Evolutionary conservation across 1,140 invertebrate species (phyloP).

Genomic region (Thaumetopoea pityocampa): DNA sequence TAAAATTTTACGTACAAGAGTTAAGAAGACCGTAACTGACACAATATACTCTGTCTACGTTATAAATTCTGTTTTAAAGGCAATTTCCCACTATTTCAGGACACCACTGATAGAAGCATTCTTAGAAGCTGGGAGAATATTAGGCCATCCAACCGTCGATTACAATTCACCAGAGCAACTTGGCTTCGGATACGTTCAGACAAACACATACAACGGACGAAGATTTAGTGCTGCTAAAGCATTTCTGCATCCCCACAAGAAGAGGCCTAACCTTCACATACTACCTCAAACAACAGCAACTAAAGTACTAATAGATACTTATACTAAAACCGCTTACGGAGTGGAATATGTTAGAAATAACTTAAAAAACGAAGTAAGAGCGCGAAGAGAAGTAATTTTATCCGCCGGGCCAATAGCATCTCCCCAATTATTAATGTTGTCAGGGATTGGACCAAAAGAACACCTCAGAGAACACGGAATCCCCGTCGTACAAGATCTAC

Average conservation of each 20-base stretch:
- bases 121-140: constrained; percentile 69
- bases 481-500: constrained; percentile 74
- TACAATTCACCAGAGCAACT: constrained; percentile 49
- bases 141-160: constrained; percentile 66
- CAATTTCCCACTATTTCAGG: constrained; percentile 37
- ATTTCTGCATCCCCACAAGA: constrained; percentile 74
- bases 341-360: constrained; percentile 41
- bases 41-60: no score
- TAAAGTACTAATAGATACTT: constrained; percentile 46
- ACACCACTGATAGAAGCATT: constrained; percentile 63
- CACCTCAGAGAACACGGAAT: constrained; percentile 67
- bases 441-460: constrained; percentile 64
- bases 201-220: constrained; percentile 66
- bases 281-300: constrained; percentile 62
- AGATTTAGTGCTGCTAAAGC: constrained; percentile 73
- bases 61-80: no score
- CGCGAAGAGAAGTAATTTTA: constrained; percentile 75
- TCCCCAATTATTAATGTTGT: constrained; percentile 72
- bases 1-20: no score
- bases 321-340: constrained; percentile 37
- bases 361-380: constrained; percentile 36
- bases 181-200: constrained; percentile 78
- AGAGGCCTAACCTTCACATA: constrained; percentile 79
- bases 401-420: constrained; percentile 76
- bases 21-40: no score